Evolutionary conservation across 2,888 invertebrate genomes (phyloP).

Genomic region (Plagodis pulveraria): DNA sequence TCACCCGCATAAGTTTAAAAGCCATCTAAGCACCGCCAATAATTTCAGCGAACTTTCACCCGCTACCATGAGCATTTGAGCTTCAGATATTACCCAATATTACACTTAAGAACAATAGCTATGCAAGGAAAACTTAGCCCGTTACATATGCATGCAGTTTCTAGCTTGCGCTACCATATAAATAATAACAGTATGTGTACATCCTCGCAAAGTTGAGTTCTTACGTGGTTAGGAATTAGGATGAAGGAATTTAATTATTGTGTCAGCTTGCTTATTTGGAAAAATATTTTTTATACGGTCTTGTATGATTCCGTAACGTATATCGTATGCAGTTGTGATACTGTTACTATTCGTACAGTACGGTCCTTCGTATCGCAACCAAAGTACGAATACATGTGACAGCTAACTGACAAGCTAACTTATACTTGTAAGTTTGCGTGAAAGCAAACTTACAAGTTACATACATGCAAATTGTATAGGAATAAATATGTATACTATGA

Average conservation of each 20-base stretch:
- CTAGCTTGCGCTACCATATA: conserved; percentile 40
- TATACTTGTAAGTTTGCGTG: conserved; percentile 43
- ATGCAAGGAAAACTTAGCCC: conserved; percentile 69
- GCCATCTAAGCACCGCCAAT: conserved; percentile 12
- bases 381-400: too few relatives aligned
- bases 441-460: too few relatives aligned
- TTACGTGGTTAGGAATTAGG: too few relatives aligned
- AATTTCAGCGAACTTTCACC: conserved; percentile 22
- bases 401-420: conserved; percentile 19
- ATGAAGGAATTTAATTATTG: too few relatives aligned
- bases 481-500: too few relatives aligned
- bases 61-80: conserved; percentile 29
- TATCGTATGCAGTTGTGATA: conserved; percentile 1
- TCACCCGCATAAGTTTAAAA: conserved; percentile 5
- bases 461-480: conserved; percentile 15
- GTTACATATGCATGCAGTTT: conserved; percentile 75
- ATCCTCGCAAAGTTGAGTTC: background rate
- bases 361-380: too few relatives aligned
- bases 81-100: conserved; percentile 71
- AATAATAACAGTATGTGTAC: conserved; percentile 7
- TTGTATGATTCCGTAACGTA: background rate
- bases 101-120: conserved; percentile 78
- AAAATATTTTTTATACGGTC: too few relatives aligned
- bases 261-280: too few relatives aligned
- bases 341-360: conserved; percentile 11